Conservation (phyloP, 2,113 vertebrate species). For the Eulacestoma nigropectus region DNA sequence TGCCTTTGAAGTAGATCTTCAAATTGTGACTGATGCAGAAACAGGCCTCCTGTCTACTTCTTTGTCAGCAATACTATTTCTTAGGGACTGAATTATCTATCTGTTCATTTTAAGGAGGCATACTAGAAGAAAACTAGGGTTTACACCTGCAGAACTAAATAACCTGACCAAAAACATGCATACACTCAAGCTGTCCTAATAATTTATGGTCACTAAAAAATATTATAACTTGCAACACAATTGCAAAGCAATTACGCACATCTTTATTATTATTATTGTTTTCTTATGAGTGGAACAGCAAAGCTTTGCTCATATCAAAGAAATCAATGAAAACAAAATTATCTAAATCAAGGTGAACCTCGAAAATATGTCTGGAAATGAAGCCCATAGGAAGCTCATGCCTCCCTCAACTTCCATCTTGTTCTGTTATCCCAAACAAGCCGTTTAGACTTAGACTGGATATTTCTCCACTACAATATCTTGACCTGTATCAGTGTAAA, state of each 20-base stretch:
- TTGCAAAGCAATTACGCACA: accelerated
- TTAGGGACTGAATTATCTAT: neutral
- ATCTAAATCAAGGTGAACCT: neutral
- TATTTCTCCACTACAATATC: neutral
- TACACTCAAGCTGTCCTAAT: neutral
- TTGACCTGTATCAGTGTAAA: neutral
- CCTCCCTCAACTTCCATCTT: neutral
- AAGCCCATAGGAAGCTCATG: neutral
- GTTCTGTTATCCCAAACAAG: neutral
- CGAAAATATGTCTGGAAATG: neutral
- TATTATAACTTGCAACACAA: neutral
- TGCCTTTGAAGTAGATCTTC: neutral
- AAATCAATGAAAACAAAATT: neutral
- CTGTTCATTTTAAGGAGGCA: neutral
- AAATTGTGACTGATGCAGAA: neutral
- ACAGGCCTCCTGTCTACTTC: neutral
- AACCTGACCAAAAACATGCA: neutral
- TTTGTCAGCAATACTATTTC: neutral
- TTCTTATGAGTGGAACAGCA: neutral
- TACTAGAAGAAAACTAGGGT: neutral
- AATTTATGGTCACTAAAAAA: neutral
- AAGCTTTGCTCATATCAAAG: neutral
- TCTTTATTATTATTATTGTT: no score
- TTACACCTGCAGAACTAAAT: neutral
- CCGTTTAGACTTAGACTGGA: accelerated